Evolutionary conservation across 2,888 invertebrate genomes (phyloP).

Genomic region (Pinctada fucata): DNA sequence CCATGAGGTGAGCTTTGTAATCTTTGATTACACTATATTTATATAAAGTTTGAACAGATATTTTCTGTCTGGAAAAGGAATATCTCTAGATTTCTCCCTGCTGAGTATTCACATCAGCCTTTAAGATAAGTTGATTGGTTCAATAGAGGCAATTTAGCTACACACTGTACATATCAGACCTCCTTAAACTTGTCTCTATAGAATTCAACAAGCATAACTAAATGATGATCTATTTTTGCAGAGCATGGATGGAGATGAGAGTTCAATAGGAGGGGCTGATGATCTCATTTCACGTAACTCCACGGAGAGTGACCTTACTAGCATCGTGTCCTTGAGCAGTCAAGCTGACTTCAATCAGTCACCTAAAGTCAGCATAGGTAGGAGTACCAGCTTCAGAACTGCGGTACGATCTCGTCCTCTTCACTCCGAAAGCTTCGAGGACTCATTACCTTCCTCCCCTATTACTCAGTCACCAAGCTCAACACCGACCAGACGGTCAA

Average conservation of each 20-base stretch:
- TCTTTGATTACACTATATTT: no score
- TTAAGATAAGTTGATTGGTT: no score
- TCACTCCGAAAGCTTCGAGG: slow-evolving; percentile 23
- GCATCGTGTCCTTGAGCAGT: background rate
- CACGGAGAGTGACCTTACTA: slow-evolving; percentile 15
- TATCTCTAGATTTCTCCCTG: no score
- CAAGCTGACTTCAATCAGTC: slow-evolving; percentile 1
- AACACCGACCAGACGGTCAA: slow-evolving; percentile 51
- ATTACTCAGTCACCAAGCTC: slow-evolving; percentile 11
- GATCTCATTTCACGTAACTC: slow-evolving; percentile 4
- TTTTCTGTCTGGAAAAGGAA: no score
- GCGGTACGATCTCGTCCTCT: slow-evolving; percentile 34
- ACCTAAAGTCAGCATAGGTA: slow-evolving; percentile 16
- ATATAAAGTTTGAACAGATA: no score
- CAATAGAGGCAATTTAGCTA: no score
- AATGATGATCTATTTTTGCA: no score
- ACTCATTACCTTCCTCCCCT: background rate
- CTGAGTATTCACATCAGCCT: no score
- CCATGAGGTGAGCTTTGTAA: no score
- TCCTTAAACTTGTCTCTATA: no score
- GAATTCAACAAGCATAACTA: no score
- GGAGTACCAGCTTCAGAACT: slow-evolving; percentile 35
- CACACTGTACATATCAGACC: no score
- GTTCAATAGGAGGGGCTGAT: background rate
- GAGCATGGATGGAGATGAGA: background rate